Base-by-base conservation (phyloP, 2,797 vertebrate genomes). In the Alfaro cultratus region DNA sequence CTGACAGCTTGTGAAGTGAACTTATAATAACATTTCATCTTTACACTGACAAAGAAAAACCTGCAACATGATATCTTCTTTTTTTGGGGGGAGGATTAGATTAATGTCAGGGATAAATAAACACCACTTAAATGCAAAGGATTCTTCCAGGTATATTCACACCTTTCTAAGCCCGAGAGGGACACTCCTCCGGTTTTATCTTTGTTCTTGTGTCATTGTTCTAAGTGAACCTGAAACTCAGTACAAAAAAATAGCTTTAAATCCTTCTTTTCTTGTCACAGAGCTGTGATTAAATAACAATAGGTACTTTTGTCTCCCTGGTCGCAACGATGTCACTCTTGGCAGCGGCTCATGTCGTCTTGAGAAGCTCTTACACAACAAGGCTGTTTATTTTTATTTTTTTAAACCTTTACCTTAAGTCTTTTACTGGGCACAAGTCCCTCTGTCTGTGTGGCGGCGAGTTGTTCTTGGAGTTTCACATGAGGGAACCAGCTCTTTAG, bases 401-500 rank as follows among this genome's bases (percentile, higher is more conserved):
- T 41, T 23, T 41, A 26, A 73, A 57, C 72, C 39, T 74, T 90
- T 93, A 96, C 96, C 96, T 96, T 96, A 36, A 71, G 91, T 94
- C 94, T 96, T 93, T 96, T 96, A 86, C 92, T 81, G 26, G 90
- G 90, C 74, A 83, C 73, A 1, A 81, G 80, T 79, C 94, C 92
- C 78, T 95, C 94, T 39, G 92, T 92, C 84, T 89, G 88, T 11
- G 89, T 72, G 82, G 83, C 80, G 45, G 84, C 73, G 10, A 57
- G 74, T 87, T 95, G 95, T 73, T 95, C 90, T 72, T 80, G 85
- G 81, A 95, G 90, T 87, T 95, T 95, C 71, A 96, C 89, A 62
- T 96, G 91, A 78, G 96, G 96, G 86, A 96, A 96, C 96, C 96
- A 96, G 91, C 92, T 96, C 88, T 95, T 96, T 84, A 96, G 91